Evolutionary conservation across 2,888 invertebrate genomes (phyloP).

Genomic region (Elgonia sp.): DNA sequence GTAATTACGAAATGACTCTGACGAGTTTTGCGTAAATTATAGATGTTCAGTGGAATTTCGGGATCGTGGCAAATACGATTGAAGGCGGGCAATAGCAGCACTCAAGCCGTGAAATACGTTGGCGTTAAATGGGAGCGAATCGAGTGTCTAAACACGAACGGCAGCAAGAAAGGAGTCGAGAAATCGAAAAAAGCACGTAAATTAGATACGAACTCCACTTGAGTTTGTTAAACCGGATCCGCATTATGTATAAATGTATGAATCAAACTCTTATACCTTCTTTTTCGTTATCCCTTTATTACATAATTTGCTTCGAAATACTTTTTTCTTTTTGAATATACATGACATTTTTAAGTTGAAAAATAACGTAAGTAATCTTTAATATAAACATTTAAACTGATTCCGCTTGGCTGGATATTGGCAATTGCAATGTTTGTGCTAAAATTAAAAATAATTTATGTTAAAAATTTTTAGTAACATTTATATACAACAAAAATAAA

Average conservation of each 20-base stretch:
- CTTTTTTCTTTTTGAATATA: neutral
- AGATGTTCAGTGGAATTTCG: constrained; percentile 39
- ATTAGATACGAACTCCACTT: constrained; percentile 55
- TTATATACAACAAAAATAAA: too few species aligned
- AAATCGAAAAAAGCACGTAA: constrained; percentile 51
- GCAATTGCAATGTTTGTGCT: too few species aligned
- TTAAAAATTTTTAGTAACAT: too few species aligned
- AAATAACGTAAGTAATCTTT: neutral
- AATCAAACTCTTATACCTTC: constrained; percentile 33
- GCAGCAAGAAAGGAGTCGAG: constrained; percentile 50
- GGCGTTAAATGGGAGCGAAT: constrained; percentile 58
- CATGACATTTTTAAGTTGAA: constrained; percentile 8
- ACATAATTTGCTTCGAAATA: constrained; percentile 35
- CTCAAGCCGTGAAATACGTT: constrained; percentile 62
- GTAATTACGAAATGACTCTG: constrained; percentile 41
- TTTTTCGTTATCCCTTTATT: constrained; percentile 34
- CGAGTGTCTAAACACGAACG: constrained; percentile 58
- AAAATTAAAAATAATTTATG: too few species aligned
- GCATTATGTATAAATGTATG: constrained; percentile 51
- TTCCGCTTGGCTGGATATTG: too few species aligned
- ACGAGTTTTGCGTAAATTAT: constrained; percentile 42
- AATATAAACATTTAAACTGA: neutral
- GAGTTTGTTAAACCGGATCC: constrained; percentile 58
- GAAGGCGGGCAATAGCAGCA: constrained; percentile 49
- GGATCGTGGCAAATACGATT: constrained; percentile 38